A percentile compares a stretch with the other conserved stretches of the same genome.
These are phyloP conservation scores for Diabrotica balteata DNA, from an alignment of 2,888 invertebrate genomes.

Conservation along the genomic window DNA sequence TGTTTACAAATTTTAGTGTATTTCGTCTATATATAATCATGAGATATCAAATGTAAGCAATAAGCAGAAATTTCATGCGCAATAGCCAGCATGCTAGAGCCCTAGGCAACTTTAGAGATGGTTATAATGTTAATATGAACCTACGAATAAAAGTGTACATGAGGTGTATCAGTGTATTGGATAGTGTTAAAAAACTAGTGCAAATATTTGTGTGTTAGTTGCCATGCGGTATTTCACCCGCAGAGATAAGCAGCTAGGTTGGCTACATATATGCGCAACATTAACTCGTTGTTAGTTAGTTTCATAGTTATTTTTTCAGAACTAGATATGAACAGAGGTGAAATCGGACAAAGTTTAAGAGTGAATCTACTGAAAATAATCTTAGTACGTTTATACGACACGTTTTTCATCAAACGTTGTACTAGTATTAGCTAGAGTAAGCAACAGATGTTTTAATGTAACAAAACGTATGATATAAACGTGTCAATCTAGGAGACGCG, in stretches of 20 bases:
- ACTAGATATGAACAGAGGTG: conserved; percentile 17
- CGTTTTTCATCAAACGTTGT: conserved; percentile 9
- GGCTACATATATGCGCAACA: conserved; percentile 42
- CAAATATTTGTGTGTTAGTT: conserved; percentile 47
- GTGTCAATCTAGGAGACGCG: conserved; percentile 22
- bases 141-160: conserved; percentile 46
- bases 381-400: conserved; percentile 31
- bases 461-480: conserved; percentile 28
- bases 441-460: neutral
- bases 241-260: conserved; percentile 47
- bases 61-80: conserved; percentile 43
- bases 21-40: too few relatives aligned
- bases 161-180: conserved; percentile 48
- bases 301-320: conserved; percentile 20
- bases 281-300: conserved; percentile 30
- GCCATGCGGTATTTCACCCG: conserved; percentile 57
- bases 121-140: conserved; percentile 60
- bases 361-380: conserved; percentile 31
- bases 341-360: conserved; percentile 22
- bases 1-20: too few relatives aligned
- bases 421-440: neutral
- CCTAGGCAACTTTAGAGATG: conserved; percentile 67
- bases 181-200: conserved; percentile 46
- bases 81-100: conserved; percentile 54
- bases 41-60: conserved; percentile 21